phyloP scores from a whole-genome alignment of 2,888 invertebrate genomes.

The Copidosoma aretas region DNA sequence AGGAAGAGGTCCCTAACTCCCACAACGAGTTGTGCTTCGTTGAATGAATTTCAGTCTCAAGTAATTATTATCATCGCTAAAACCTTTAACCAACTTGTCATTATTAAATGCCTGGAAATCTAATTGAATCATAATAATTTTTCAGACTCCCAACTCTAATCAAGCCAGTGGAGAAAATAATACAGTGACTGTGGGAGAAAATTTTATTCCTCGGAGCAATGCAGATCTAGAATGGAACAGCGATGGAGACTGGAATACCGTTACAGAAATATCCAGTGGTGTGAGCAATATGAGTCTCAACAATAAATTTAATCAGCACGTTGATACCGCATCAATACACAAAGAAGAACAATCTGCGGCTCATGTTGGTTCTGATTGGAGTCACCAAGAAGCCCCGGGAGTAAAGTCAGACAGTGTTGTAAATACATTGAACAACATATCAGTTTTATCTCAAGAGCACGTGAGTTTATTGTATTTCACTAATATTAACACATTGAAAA shows the following conservation, averaged over 20 bases:
- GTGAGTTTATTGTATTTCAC: constrained; percentile 17
- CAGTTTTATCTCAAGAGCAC: constrained; percentile 35
- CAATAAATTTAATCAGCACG: constrained; percentile 25
- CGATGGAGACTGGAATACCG: constrained; percentile 46
- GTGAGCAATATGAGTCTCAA: constrained; percentile 52
- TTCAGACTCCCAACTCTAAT: constrained; percentile 33
- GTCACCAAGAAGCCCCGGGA: constrained; percentile 14
- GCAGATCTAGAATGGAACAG: constrained; percentile 47
- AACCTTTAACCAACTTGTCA: background rate
- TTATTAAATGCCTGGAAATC: background rate
- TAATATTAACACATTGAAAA: background rate
- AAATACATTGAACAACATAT: constrained; percentile 38
- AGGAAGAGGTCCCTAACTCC: constrained; percentile 48
- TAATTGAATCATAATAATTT: background rate
- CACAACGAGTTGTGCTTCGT: constrained; percentile 44
- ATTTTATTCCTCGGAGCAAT: constrained; percentile 43
- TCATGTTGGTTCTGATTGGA: constrained; percentile 30
- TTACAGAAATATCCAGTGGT: constrained; percentile 48
- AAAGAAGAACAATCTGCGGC: constrained; percentile 27
- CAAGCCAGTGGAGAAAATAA: constrained; percentile 29
- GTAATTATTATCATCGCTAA: constrained; percentile 15
- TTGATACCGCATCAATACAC: constrained; percentile 12
- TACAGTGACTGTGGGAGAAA: constrained; percentile 40
- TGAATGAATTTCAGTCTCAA: constrained; percentile 46
- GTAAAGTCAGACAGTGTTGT: constrained; percentile 26